Base-by-base conservation (phyloP, 2,797 vertebrate species). In the Phoeniculus purpureus region DNA sequence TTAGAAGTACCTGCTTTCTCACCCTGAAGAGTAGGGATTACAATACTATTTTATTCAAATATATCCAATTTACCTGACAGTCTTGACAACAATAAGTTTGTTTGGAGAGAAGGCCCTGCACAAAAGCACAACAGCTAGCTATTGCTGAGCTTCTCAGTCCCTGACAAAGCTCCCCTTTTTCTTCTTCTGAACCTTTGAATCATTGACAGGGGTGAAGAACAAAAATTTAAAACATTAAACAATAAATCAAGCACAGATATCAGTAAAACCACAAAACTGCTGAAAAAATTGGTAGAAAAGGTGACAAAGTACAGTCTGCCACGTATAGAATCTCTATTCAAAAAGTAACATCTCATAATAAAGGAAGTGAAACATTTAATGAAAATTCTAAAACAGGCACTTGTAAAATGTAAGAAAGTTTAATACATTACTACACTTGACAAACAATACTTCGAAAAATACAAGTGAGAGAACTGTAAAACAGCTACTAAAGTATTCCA, bases 111-210 rank as follows among this genome's bases (percentile, higher is more conserved):
- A 34, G 26, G 23, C 13, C 22, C 47, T 68, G 34, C 9, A 55
- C 3, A 29, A 17, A 76, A 78, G 47, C 18, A 73, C 34, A 66
- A 91, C 74, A 87, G 60, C 15, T 2, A 59, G 34, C 26, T 81
- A 55, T 75, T 66, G 31, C 54, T 85, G 52, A 93, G 89, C 64
- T 89, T 81, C 48, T 58, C 62, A 87, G 82, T 27, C 87, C 40
- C 43, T 66, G 34, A 86, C 76, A 91, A 83, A 87, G 72, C 62
- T 88, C 27, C 40, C 79, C 80, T 92, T 77, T 50, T 55, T 34
- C 48, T 87, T 76, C 70, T 79, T 87, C 85, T 83, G 70, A 87
- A 59, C 70, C 22, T 85, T 27, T 81, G 60, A 93, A 54, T 71
- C 71, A 17, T 4, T 13, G 27, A 83, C 10, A 22, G 20, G 13